These are phyloP conservation scores for Mythimna vitellina DNA, from an alignment of 2,888 invertebrate species.

Conservation along the genomic window DNA sequence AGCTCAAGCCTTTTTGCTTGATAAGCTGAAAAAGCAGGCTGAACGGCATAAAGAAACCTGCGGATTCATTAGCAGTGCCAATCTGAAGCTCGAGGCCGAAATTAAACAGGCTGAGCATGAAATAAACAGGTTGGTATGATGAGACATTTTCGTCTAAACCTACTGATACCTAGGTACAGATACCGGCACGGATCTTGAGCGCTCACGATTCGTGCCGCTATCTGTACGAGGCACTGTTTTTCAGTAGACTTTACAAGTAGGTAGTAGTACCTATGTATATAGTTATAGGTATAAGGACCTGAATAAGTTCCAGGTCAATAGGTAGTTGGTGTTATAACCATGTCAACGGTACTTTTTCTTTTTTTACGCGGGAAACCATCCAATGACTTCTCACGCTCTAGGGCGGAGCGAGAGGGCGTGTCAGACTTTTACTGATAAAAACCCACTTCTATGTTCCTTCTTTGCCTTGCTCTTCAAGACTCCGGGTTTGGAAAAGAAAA, in stretches of 20 bases:
- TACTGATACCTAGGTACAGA: neutral
- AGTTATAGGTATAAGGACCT: neutral
- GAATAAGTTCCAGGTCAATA: neutral
- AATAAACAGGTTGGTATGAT: constrained; percentile 74
- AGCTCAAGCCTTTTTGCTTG: constrained; percentile 80
- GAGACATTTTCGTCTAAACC: neutral
- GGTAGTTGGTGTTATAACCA: neutral
- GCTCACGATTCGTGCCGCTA: too few species aligned
- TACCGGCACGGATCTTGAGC: too few species aligned
- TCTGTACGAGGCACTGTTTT: too few species aligned
- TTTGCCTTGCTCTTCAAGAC: too few species aligned
- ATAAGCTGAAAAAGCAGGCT: constrained; percentile 77
- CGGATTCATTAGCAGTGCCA: constrained; percentile 74
- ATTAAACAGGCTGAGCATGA: constrained; percentile 80
- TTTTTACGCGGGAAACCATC: too few species aligned
- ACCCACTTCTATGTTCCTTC: too few species aligned
- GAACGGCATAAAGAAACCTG: constrained; percentile 76
- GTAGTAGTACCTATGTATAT: neutral
- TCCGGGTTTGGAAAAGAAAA: too few species aligned
- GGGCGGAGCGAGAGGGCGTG: too few species aligned
- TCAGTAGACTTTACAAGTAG: neutral
- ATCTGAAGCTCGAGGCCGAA: constrained; percentile 79
- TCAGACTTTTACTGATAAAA: too few species aligned
- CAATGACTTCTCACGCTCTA: too few species aligned
- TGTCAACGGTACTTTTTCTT: neutral